Evolutionary conservation across 1,140 invertebrate species (phyloP), one percentile per base, ranked within the genome.

Genomic region (Dendrolimus kikuchii): DNA sequence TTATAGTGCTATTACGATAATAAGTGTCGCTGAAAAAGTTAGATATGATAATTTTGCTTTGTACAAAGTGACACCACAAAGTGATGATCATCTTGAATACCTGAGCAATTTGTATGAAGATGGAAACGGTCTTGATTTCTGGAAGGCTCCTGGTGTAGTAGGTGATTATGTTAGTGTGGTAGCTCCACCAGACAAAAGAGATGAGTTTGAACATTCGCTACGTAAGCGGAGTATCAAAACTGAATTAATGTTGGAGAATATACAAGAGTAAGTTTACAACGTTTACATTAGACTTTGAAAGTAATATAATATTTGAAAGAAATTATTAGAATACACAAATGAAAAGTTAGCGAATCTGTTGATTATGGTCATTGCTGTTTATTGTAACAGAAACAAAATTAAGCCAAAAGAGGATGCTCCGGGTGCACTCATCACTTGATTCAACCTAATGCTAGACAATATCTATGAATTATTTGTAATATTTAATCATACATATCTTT

Each of bases 181-280:
- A n/a, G 48, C 68, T 5, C 64, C 77, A 8, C 79, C 81, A 9
- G 59, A 76, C 45, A 55, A 41, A 6, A 77, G 53, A 49, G 46
- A 57, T 6, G 53, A 66, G 6, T 67, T 86, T 46, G 71, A 77
- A 59, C 49, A 75, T 46, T 62, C 52, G 0, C 53, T 84, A 5
- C 53, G 46, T 8, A 68, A 75, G 51, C 63, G 66, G 0, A 71
- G 58, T 37, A 73, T 86, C 4, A 42, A 44, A 6, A 69, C 67
- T 40, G 65, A 82, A 10, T 10, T 82, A 6, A 69, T 73, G 60
- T 9, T 78, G 7, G 60, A 76, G 10, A 74, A 80, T 64, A 69
- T 86, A 38, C 82, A 86, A 60, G 57, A 77, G 82, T 86, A 66
- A 81, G 79, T 81, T 23, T 23, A 23, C 1, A 23, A 23, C 23